A percentile compares a stretch with the other conserved stretches of the same genome.
Conservation (phyloP, 1,140 invertebrate species). For the Tetramorium parvispinum region DNA sequence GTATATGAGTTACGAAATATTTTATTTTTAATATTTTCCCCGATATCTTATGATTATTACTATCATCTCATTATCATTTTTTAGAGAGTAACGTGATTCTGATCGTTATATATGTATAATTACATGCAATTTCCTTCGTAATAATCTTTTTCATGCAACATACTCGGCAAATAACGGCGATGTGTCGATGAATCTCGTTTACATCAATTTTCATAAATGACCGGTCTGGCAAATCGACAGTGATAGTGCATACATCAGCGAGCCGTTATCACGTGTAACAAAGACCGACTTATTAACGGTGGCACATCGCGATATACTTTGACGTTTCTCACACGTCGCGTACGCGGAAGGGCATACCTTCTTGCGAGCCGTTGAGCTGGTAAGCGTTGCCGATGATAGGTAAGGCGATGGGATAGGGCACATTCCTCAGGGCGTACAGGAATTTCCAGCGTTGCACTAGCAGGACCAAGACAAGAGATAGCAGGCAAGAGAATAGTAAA, state of each 20-base stretch:
- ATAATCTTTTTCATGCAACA: background rate
- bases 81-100: background rate
- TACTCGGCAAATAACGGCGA: background rate
- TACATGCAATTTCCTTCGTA: background rate
- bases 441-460: constrained; percentile 74
- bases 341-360: constrained; percentile 73
- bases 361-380: constrained; percentile 77
- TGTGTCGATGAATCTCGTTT: background rate
- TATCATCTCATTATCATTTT: background rate
- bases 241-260: background rate
- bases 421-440: constrained; percentile 73
- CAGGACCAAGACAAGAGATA: constrained; percentile 50
- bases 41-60: background rate
- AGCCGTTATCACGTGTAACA: background rate
- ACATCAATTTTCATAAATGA: background rate
- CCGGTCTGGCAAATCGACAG: background rate
- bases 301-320: background rate
- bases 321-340: background rate
- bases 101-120: background rate
- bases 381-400: constrained; percentile 81
- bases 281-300: background rate
- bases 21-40: background rate
- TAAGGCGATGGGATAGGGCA: constrained; percentile 78
- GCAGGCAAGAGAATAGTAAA: constrained; percentile 61
- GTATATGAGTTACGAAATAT: background rate